A percentile compares a stretch with the other conserved stretches of the same genome.
These are phyloP conservation scores for Macropus fuliginosus DNA, from an alignment of 2,797 vertebrate species.

Conservation along the genomic window DNA sequence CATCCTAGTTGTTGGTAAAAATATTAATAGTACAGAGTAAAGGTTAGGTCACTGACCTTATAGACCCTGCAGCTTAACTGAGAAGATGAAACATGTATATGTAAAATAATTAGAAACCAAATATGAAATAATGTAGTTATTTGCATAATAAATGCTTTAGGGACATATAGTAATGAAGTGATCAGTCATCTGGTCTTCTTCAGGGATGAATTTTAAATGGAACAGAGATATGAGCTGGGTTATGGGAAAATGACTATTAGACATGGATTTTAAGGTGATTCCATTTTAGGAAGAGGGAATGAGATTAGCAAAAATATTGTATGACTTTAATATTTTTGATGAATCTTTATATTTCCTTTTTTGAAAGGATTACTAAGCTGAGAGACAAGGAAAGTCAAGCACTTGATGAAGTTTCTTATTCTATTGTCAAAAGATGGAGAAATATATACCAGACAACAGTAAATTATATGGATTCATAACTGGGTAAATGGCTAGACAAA, in stretches of 20 bases:
- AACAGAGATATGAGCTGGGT: neutral
- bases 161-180: neutral
- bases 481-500: neutral
- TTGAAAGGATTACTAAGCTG: neutral
- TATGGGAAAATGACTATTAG: neutral
- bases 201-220: neutral
- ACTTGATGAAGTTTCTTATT: neutral
- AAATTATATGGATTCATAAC: neutral
- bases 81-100: neutral
- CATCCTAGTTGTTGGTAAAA: neutral
- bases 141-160: constrained; percentile 5
- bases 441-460: neutral
- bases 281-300: neutral
- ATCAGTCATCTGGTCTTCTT: neutral
- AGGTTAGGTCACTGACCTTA: constrained; percentile 36
- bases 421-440: neutral
- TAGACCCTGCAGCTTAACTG: neutral
- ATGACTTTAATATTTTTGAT: neutral
- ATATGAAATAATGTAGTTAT: neutral
- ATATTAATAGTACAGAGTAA: neutral
- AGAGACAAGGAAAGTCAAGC: neutral
- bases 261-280: constrained; percentile 22
- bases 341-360: neutral
- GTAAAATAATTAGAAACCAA: constrained; percentile 12
- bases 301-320: constrained; percentile 20